These are phyloP conservation scores for Paralichthys olivaceus DNA, from an alignment of 2,113 vertebrate species.

Conservation along the genomic window DNA sequence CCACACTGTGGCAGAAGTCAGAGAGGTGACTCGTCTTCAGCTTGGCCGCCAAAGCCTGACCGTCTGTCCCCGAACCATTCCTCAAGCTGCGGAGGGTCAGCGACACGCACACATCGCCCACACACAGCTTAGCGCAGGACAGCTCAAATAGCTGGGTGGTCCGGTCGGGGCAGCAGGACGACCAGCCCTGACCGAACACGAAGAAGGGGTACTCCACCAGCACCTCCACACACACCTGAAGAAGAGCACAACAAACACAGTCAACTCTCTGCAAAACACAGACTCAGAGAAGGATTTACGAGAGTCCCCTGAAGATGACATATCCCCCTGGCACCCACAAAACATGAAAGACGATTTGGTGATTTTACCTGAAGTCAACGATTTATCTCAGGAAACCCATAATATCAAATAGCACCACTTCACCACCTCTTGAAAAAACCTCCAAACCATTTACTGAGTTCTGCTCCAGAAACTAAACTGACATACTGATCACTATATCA, in stretches of 20 bases:
- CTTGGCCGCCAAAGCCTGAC: conserved; percentile 78
- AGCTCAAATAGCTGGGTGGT: conserved; percentile 98
- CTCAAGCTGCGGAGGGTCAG: conserved; percentile 94
- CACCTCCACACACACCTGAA: conserved; percentile 97
- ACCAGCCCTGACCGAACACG: conserved; percentile 99
- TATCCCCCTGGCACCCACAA: neutral
- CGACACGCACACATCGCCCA: conserved; percentile 98
- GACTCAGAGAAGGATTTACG: neutral
- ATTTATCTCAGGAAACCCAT: neutral
- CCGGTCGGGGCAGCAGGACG: conserved; percentile 96
- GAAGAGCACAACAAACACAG: conserved; percentile 31
- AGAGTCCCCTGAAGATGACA: neutral
- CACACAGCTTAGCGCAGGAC: conserved; percentile 96
- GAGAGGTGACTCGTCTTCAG: conserved; percentile 64
- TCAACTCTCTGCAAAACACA: conserved; percentile 18
- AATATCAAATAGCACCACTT: neutral
- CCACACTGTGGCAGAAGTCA: conserved; percentile 56
- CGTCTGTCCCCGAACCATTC: conserved; percentile 88
- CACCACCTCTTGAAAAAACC: neutral
- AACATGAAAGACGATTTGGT: neutral
- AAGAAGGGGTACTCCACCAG: conserved; percentile 99
- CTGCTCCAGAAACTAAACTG: neutral
- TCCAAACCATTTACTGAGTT: neutral
- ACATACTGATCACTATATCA: neutral
- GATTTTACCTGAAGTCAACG: neutral